These are phyloP conservation scores for Sinocyclocheilus anophthalmus DNA, from an alignment of 2,113 vertebrate genomes.

Conservation along the genomic window DNA sequence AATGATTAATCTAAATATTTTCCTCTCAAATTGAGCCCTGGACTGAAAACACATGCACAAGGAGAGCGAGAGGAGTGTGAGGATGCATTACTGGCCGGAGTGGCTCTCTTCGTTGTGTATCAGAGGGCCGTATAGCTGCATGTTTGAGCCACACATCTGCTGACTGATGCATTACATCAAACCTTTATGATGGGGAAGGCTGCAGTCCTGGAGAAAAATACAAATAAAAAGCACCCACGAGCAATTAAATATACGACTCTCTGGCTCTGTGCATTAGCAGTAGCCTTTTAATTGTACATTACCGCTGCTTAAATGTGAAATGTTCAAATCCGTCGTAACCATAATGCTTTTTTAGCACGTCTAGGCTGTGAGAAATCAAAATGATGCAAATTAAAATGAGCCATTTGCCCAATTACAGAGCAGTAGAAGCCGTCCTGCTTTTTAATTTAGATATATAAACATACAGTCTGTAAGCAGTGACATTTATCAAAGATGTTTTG, in stretches of 20 bases:
- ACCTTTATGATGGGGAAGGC: slow-evolving; percentile 36
- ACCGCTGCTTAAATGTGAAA: slow-evolving; percentile 50
- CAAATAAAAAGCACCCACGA: neutral
- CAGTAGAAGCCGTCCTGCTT: slow-evolving; percentile 48
- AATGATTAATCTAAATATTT: slow-evolving; percentile 64
- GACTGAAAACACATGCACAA: slow-evolving; percentile 11
- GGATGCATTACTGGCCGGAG: slow-evolving; percentile 52
- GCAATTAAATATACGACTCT: neutral
- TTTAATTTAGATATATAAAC: slow-evolving; percentile 60
- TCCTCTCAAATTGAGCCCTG: slow-evolving; percentile 58
- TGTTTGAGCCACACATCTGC: slow-evolving; percentile 67
- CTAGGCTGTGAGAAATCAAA: slow-evolving; percentile 51
- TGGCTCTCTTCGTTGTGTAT: slow-evolving; percentile 50
- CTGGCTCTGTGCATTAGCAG: slow-evolving; percentile 31
- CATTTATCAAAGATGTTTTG: slow-evolving; percentile 59
- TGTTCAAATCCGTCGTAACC: slow-evolving; percentile 11
- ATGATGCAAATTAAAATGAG: slow-evolving; percentile 52
- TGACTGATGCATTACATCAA: slow-evolving; percentile 51
- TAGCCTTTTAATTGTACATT: slow-evolving; percentile 30
- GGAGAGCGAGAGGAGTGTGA: slow-evolving; percentile 43
- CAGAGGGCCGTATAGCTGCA: slow-evolving; percentile 61
- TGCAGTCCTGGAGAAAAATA: neutral
- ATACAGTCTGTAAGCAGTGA: slow-evolving; percentile 51
- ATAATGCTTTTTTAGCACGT: slow-evolving; percentile 39
- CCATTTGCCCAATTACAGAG: slow-evolving; percentile 63